phyloP scores from a whole-genome alignment of 2,113 vertebrate genomes.

The Helogale parvula region DNA sequence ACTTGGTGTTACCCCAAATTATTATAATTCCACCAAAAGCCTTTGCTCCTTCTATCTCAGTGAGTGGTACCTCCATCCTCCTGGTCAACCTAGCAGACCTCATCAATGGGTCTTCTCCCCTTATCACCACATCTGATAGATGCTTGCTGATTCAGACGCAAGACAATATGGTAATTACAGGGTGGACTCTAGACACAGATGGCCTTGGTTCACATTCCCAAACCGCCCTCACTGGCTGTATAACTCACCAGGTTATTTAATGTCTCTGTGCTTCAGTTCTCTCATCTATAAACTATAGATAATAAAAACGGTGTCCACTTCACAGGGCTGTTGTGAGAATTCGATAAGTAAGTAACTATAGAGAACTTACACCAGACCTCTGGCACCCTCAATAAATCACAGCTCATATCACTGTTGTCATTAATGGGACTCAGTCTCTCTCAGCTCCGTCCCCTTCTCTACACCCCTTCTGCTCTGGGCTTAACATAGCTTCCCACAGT shows the following conservation, averaged over 20 bases:
- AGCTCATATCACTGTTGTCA: background rate
- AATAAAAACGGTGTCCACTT: background rate
- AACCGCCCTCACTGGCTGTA: background rate
- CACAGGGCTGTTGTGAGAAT: background rate
- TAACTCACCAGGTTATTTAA: background rate
- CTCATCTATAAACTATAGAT: background rate
- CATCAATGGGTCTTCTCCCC: background rate
- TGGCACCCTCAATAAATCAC: background rate
- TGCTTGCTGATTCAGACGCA: background rate
- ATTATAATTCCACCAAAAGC: background rate
- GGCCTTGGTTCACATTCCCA: background rate
- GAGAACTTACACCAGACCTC: background rate
- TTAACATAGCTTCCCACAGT: background rate
- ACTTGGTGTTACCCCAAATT: background rate
- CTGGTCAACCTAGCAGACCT: background rate
- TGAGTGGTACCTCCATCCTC: too few relatives aligned
- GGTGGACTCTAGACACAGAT: background rate
- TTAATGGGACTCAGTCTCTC: background rate
- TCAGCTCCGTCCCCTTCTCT: background rate
- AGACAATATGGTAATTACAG: background rate
- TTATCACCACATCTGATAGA: background rate
- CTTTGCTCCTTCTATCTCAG: background rate
- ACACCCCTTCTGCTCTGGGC: background rate
- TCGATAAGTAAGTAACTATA: background rate
- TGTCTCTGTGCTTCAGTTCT: background rate